A percentile compares a stretch with the other conserved stretches of the same genome.
These are phyloP conservation scores for Muricea muricata DNA, from an alignment of 92 coral and sea anemone species.

Conservation along the genomic window DNA sequence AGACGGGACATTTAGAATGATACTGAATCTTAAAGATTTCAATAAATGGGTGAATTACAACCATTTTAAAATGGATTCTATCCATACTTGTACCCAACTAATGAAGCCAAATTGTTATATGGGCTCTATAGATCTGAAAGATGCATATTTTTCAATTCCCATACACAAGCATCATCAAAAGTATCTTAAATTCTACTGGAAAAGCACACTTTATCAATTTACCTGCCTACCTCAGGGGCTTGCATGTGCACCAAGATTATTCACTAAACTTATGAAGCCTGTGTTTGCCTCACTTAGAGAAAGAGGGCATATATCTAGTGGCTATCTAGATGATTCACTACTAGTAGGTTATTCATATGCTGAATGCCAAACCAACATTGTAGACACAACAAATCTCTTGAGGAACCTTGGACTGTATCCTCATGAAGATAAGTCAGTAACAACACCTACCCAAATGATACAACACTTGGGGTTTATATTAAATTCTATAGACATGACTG, in stretches of 20 bases:
- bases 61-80: conserved; percentile 24
- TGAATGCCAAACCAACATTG: conserved; percentile 25
- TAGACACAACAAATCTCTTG: conserved; percentile 5
- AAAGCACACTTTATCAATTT: conserved; percentile 22
- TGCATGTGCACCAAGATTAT: conserved; percentile 51
- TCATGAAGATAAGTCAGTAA: conserved; percentile 45
- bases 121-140: conserved; percentile 6
- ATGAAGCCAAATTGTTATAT: conserved; percentile 6
- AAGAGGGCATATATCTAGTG: conserved; percentile 4
- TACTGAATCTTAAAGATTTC: neutral
- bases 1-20: conserved; percentile 5
- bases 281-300: conserved; percentile 46
- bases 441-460: conserved; percentile 38
- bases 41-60: conserved; percentile 10
- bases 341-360: conserved; percentile 18
- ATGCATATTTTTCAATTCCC: conserved; percentile 14
- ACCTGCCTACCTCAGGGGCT: conserved; percentile 45
- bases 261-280: conserved; percentile 62
- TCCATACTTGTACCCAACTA: conserved; percentile 41
- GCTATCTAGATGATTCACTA: conserved; percentile 42
- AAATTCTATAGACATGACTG: conserved; percentile 48
- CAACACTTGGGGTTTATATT: conserved; percentile 42
- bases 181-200: conserved; percentile 35
- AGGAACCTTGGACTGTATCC: conserved; percentile 37
- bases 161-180: conserved; percentile 17